Base-by-base conservation (phyloP, 2,113 vertebrate genomes). In the Ciconia boyciana region DNA sequence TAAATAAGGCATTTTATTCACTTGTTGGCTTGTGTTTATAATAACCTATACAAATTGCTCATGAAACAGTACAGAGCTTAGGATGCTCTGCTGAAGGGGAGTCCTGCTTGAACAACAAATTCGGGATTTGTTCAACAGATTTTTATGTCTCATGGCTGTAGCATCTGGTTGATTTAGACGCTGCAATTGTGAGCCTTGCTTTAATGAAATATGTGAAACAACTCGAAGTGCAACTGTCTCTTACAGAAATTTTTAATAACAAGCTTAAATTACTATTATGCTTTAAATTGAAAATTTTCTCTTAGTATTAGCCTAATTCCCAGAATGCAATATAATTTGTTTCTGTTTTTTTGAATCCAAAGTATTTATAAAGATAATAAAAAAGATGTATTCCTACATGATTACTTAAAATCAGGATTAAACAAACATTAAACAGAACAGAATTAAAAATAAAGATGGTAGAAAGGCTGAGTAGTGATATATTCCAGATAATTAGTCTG, bases 221-320 rank as follows among this genome's bases (percentile, higher is more conserved):
- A 24, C 39, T 60, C 64, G 48, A 87, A 65, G 44, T 83, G 25
- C 21, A 86, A 51, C 48, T 44, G 25, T 54, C 39, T 55, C 39
- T 78, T 28, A 54, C 5, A 60, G 32, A 18, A 41, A 41, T 60
- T 87, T 76, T 64, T 36, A 90, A 41, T 93, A 97, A 78, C 72
- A 94, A 97, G 34, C 92, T 96, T 95, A 91, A 96, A 95, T 94
- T 85, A 52, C 55, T 51, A 26, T 76, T 86, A 43, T 90, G 92
- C 96, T 95, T 90, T 93, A 93, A 97, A 96, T 49, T 32, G 58
- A 60, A 39, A 41, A 5, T 9, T 90, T 88, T 72, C 62, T 92
- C n/a, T 89, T 89, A 57, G 15, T 61, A 78, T 87, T 90, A 93
- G 39, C 61, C 32, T 48, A 62, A 54, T 70, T 96, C 91, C 90